phyloP scores from a whole-genome alignment of 2,888 invertebrate genomes.

The Cheilosia pagana region DNA sequence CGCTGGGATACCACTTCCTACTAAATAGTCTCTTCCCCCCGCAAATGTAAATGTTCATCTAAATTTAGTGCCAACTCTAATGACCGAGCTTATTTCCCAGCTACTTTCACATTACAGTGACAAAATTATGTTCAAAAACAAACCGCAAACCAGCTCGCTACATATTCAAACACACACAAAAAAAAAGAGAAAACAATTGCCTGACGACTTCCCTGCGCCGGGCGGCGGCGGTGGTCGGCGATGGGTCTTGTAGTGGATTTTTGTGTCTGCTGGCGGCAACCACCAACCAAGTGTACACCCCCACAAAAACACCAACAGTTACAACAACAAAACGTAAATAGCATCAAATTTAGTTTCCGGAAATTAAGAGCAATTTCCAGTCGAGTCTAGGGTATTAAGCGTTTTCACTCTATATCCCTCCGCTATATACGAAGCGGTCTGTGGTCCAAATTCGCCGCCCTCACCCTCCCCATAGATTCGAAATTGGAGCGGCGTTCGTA shows the following conservation, averaged over 20 bases:
- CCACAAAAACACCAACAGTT: slow-evolving; percentile 18
- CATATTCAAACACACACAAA: slow-evolving; percentile 34
- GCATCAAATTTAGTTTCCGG: slow-evolving; percentile 75
- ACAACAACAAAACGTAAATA: slow-evolving; percentile 65
- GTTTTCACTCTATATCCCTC: slow-evolving; percentile 11
- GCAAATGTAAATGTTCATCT: background rate
- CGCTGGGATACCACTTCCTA: background rate
- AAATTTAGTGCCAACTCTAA: slow-evolving; percentile 37
- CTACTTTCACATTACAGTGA: slow-evolving; percentile 46
- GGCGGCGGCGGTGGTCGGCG: background rate
- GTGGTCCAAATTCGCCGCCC: slow-evolving; percentile 23
- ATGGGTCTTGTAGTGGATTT: background rate
- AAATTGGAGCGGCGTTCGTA: slow-evolving; percentile 73
- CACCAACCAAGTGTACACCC: slow-evolving; percentile 31
- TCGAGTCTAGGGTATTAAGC: slow-evolving; percentile 68
- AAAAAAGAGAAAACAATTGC: slow-evolving; percentile 34
- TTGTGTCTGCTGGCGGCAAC: slow-evolving; percentile 38
- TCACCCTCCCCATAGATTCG: slow-evolving; percentile 21
- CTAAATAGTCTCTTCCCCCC: background rate
- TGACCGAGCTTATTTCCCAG: slow-evolving; percentile 23
- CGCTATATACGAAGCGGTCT: slow-evolving; percentile 16
- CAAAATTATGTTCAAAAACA: slow-evolving; percentile 59
- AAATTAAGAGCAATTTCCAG: slow-evolving; percentile 75
- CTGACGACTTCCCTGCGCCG: slow-evolving; percentile 18
- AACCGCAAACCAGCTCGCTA: slow-evolving; percentile 52